Percentiles rank a stretch among this genome's conserved stretches.
Conservation (phyloP, 1,140 invertebrate genomes). For the Drosophila miranda region DNA sequence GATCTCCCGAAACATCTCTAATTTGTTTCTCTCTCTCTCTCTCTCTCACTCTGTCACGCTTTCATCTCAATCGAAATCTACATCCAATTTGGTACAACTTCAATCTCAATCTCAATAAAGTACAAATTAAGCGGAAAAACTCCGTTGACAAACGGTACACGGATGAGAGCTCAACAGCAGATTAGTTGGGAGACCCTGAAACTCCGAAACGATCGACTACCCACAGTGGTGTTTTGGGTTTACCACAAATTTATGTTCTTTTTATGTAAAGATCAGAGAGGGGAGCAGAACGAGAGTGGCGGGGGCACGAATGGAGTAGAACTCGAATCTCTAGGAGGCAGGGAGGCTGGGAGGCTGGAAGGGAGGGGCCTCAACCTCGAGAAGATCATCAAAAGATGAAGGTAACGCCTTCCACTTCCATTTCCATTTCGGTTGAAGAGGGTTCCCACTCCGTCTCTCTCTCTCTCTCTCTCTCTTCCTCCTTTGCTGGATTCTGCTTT, state of each 20-base stretch:
- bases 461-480: too few species aligned
- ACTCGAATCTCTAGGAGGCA: too few species aligned
- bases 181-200: constrained; percentile 5
- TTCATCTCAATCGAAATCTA: constrained; percentile 14
- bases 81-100: constrained; percentile 2
- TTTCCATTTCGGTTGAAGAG: too few species aligned
- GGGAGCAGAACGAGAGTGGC: too few species aligned
- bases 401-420: constrained; percentile 5
- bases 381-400: constrained; percentile 8
- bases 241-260: constrained; percentile 18
- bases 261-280: constrained; percentile 8
- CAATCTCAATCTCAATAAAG: constrained; percentile 23
- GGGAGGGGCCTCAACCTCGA: not conserved
- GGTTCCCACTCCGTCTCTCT: not conserved
- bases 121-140: constrained; percentile 38
- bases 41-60: constrained; percentile 6
- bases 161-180: not conserved
- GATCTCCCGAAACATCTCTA: not conserved
- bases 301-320: not conserved
- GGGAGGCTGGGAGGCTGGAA: too few species aligned
- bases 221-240: constrained; percentile 1
- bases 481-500: constrained; percentile 4
- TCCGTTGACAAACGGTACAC: constrained; percentile 25
- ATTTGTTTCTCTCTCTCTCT: not conserved
- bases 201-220: constrained; percentile 14